Percentiles rank a stretch among this genome's conserved stretches.
These are phyloP conservation scores for Drosophila anceps DNA, from an alignment of 2,888 invertebrate genomes.

Conservation along the genomic window DNA sequence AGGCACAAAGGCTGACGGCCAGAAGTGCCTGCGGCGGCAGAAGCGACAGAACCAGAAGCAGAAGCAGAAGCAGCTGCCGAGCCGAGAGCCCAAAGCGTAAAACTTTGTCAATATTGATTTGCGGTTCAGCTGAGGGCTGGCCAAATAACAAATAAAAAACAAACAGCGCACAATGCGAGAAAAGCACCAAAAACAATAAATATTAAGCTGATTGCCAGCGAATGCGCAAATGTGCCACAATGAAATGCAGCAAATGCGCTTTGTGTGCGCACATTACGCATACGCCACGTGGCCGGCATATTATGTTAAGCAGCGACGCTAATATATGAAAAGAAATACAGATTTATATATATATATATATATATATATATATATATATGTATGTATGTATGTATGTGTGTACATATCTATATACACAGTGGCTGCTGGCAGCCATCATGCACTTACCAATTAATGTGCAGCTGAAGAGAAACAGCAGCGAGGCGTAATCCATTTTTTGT, in stretches of 20 bases:
- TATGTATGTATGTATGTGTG: not conserved
- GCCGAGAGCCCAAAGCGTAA: constrained; percentile 18
- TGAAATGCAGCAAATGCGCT: constrained; percentile 37
- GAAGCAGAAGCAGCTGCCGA: not conserved
- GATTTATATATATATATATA: not conserved
- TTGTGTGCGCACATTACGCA: constrained; percentile 47
- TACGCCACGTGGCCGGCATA: constrained; percentile 44
- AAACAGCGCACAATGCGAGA: constrained; percentile 8
- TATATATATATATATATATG: not conserved
- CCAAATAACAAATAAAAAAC: constrained; percentile 36
- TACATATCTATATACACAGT: not conserved
- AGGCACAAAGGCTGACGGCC: constrained; percentile 31
- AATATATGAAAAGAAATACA: constrained; percentile 21
- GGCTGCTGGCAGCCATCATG: constrained; percentile 10
- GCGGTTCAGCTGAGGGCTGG: constrained; percentile 57
- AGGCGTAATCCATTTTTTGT: constrained; percentile 70
- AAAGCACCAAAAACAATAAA: constrained; percentile 29
- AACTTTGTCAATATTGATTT: constrained; percentile 76
- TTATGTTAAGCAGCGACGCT: constrained; percentile 30
- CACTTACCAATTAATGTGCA: constrained; percentile 73
- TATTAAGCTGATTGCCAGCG: constrained; percentile 41
- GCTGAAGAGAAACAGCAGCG: constrained; percentile 62
- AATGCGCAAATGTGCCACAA: constrained; percentile 8
- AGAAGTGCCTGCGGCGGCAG: not conserved
- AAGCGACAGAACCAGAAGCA: not conserved